Base-by-base conservation (phyloP, 2,888 invertebrate genomes). In the Chrysodeixis includens region DNA sequence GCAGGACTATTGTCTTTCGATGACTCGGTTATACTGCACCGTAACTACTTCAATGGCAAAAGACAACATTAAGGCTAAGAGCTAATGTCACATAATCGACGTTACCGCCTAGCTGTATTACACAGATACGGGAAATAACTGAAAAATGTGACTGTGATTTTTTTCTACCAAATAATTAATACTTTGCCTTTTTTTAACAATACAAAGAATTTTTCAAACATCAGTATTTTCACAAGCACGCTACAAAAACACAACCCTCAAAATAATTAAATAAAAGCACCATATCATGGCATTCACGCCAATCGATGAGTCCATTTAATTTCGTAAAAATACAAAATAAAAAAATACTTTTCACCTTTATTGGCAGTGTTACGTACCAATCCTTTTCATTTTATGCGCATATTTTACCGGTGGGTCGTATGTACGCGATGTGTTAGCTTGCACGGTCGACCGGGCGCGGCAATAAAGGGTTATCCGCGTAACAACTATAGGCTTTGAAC, bases 381-480 rank as follows among this genome's bases (percentile, higher is more conserved):
- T 35, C 20, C 1, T 65, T 65, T 62, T 52, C 30, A 59, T 78
- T 71, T 54, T 62, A 74, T 74, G 64, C 68, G 65, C 75, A 74
- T 80, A 74, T 74, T 71, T 80, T 69, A 78, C 35, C 26, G 20
- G 10, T 55, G 46, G 62, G 49, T 35, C 59, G 57, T 20, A 30
- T 61, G 32, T 53, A 60, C 30, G 32, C 30, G 26, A 54, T 22
- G 44, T 65, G 78, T 66, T 55, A 35, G 49, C 46, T 44, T 26
- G 22, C 53, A 69, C 66, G 65, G 71, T 63, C 54, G 64, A 69
- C 46, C 52, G 71, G 18, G 22, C 61, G 30, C 63, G 18, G 68
- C 75, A 69, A 78, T 81, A 78, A 81, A 74, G 56, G 30, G 66
- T 22, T 52, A 30, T 26, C 46, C 12, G 44, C 56, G 46, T 30